phyloP scores from a whole-genome alignment of 2,888 invertebrate genomes.

The Boloria selene region DNA sequence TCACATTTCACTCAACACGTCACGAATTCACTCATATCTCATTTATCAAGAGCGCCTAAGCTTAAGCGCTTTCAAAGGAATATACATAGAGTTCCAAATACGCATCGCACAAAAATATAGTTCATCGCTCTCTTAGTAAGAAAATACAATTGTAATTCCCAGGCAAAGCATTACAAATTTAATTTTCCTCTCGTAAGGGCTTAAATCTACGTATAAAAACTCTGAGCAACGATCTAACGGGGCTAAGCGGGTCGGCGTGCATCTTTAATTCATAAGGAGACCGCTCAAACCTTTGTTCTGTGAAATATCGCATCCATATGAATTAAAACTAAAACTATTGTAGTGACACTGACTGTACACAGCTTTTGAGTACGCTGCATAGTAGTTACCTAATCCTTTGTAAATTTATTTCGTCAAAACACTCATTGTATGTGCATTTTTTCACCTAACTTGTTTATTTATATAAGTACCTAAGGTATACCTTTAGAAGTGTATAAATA shows the following conservation, averaged over 20 bases:
- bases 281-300: conserved; percentile 7
- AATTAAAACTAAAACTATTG: not conserved
- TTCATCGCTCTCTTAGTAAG: not conserved
- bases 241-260: not conserved
- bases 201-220: conserved; percentile 1
- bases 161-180: too few species aligned
- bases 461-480: too few species aligned
- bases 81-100: not conserved
- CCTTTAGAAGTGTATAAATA: too few species aligned
- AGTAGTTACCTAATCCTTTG: not conserved
- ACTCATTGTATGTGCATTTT: too few species aligned
- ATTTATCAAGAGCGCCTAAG: conserved; percentile 16
- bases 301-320: conserved; percentile 11
- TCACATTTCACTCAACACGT: conserved; percentile 18
- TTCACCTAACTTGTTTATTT: too few species aligned
- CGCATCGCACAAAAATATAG: not conserved
- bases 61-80: conserved; percentile 8
- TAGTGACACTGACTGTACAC: not conserved
- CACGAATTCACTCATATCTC: conserved; percentile 10
- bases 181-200: too few species aligned
- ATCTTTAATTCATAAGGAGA: conserved; percentile 19
- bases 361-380: not conserved
- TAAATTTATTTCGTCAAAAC: too few species aligned
- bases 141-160: not conserved
- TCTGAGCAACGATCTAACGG: not conserved